Conservation (phyloP, 2,797 vertebrate species). For the Darevskia nairensis region DNA sequence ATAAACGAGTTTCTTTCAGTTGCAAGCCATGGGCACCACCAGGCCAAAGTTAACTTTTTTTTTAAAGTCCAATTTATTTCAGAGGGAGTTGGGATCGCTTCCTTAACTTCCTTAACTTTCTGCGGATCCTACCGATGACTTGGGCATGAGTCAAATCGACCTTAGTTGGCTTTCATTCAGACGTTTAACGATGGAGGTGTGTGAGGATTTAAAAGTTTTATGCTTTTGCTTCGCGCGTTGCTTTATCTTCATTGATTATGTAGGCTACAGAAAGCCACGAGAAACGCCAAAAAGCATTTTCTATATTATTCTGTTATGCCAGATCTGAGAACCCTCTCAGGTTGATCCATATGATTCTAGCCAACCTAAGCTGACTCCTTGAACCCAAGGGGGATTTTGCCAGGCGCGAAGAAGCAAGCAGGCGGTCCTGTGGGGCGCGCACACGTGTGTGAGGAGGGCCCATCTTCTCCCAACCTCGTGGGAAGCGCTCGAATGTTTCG, state of each 20-base stretch:
- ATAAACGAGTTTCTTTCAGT: background rate
- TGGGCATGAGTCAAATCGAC: background rate
- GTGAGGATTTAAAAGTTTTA: background rate
- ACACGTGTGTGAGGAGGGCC: background rate
- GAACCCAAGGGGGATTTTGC: background rate
- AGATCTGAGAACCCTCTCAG: background rate
- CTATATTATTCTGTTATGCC: background rate
- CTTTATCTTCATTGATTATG: background rate
- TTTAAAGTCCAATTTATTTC: background rate
- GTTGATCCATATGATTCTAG: constrained; percentile 1
- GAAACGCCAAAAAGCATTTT: background rate
- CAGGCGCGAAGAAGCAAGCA: background rate
- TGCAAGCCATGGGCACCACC: background rate
- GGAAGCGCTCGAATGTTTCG: background rate
- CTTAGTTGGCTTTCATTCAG: background rate
- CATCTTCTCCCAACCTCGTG: background rate
- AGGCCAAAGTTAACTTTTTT: background rate
- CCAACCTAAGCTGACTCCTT: constrained; percentile 13
- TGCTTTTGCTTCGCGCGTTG: background rate
- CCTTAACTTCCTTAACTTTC: background rate
- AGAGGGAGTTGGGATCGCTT: no score
- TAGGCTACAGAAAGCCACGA: background rate
- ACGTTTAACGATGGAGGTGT: background rate
- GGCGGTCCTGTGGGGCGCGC: constrained; percentile 1
- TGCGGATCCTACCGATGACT: background rate